Conservation (phyloP, 1,140 invertebrate genomes). For the Goniozus legneri region DNA sequence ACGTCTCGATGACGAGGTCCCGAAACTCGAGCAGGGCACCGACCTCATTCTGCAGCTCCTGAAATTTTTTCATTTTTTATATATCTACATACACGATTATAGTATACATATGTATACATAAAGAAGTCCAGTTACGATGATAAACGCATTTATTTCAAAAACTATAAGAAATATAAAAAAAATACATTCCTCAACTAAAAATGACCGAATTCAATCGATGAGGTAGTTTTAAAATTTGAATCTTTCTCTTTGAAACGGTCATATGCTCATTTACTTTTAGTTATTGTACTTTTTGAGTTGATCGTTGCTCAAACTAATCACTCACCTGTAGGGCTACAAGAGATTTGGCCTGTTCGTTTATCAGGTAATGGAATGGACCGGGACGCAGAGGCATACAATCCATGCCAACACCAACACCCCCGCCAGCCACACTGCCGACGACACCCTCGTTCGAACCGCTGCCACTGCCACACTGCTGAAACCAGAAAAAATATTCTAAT, state of each 20-base stretch:
- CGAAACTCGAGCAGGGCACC: slow-evolving; percentile 83
- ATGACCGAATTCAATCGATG: too few relatives aligned
- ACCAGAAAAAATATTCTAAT: slow-evolving; percentile 7
- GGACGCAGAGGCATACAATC: slow-evolving; percentile 68
- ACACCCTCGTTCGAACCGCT: slow-evolving; percentile 39
- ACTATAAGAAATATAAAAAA: neutral
- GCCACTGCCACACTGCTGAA: slow-evolving; percentile 42
- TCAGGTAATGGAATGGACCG: slow-evolving; percentile 72
- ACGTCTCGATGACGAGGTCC: slow-evolving; percentile 86
- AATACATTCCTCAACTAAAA: neutral
- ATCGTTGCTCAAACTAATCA: too few relatives aligned
- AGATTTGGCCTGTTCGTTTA: slow-evolving; percentile 78
- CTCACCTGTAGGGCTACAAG: slow-evolving; percentile 66
- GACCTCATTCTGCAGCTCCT: slow-evolving; percentile 86
- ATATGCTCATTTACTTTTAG: too few relatives aligned
- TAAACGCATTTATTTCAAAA: neutral
- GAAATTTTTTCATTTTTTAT: too few relatives aligned
- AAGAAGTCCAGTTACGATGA: too few relatives aligned
- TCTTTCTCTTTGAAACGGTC: too few relatives aligned
- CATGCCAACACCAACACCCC: slow-evolving; percentile 62
- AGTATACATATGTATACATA: too few relatives aligned
- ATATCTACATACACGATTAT: neutral
- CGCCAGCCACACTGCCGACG: slow-evolving; percentile 45
- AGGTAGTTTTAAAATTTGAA: too few relatives aligned
- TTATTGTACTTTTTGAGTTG: too few relatives aligned